phyloP scores from a whole-genome alignment of 2,888 invertebrate species.

The Orthosia incerta region DNA sequence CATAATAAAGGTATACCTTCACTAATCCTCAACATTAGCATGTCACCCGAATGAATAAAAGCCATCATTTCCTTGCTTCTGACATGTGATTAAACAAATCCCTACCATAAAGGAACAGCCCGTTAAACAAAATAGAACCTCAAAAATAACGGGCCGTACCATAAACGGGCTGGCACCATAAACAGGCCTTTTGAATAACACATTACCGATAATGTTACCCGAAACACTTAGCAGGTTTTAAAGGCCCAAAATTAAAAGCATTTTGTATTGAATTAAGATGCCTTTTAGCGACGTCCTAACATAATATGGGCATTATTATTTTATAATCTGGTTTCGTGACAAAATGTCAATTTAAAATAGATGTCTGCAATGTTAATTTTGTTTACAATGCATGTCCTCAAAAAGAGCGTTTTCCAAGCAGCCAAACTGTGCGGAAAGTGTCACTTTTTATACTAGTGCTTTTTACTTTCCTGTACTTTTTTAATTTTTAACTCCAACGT shows the following conservation, averaged over 20 bases:
- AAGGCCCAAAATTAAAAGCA: slow-evolving; percentile 48
- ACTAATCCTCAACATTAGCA: slow-evolving; percentile 18
- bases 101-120: slow-evolving; percentile 26
- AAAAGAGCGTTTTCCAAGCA: too few species aligned
- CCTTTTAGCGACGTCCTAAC: slow-evolving; percentile 51
- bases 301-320: slow-evolving; percentile 39
- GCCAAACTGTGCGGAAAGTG: too few species aligned
- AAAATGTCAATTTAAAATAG: slow-evolving; percentile 32
- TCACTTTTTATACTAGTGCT: too few species aligned
- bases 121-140: slow-evolving; percentile 40
- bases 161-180: slow-evolving; percentile 27
- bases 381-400: too few species aligned
- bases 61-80: slow-evolving; percentile 27
- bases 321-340: slow-evolving; percentile 7
- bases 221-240: slow-evolving; percentile 51
- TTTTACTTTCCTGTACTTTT: too few species aligned
- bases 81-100: slow-evolving; percentile 46
- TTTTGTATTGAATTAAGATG: slow-evolving; percentile 56
- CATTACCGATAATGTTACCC: slow-evolving; percentile 56
- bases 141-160: slow-evolving; percentile 39
- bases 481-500: too few species aligned
- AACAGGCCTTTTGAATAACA: slow-evolving; percentile 43
- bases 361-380: background rate
- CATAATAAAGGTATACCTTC: background rate
- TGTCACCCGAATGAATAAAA: slow-evolving; percentile 26